Conservation (phyloP, 2,113 vertebrate species). For the Solea solea region DNA sequence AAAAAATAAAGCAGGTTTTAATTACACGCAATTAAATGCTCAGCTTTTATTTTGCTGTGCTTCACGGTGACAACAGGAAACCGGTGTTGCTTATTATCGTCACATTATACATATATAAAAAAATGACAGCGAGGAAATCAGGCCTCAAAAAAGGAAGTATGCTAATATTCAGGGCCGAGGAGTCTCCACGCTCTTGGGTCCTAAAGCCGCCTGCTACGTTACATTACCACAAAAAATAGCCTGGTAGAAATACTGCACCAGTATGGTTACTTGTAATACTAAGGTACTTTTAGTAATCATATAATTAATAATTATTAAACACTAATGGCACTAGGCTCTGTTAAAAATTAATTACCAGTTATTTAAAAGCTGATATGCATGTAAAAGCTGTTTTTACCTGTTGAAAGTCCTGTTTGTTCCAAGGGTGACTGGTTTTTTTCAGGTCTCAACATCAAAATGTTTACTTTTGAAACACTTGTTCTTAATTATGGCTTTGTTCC, state of each 20-base stretch:
- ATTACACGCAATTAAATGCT: not conserved
- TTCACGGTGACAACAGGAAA: constrained; percentile 46
- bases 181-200: constrained; percentile 55
- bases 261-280: not conserved
- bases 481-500: too few species aligned
- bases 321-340: too few species aligned
- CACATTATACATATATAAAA: constrained; percentile 17
- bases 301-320: too few species aligned
- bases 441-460: too few species aligned
- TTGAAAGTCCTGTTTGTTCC: too few species aligned
- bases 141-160: constrained; percentile 77
- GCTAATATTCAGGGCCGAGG: constrained; percentile 51
- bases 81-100: not conserved
- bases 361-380: too few species aligned
- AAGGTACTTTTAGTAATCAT: not conserved
- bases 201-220: constrained; percentile 39
- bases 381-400: too few species aligned
- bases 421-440: too few species aligned
- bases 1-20: too few species aligned
- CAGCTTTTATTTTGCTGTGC: constrained; percentile 51
- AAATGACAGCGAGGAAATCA: constrained; percentile 63
- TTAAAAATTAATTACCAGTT: too few species aligned
- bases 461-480: too few species aligned
- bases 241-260: not conserved
- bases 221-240: not conserved